Base-by-base conservation (phyloP, 2,113 vertebrate genomes). In the Daphoenositta chrysoptera region DNA sequence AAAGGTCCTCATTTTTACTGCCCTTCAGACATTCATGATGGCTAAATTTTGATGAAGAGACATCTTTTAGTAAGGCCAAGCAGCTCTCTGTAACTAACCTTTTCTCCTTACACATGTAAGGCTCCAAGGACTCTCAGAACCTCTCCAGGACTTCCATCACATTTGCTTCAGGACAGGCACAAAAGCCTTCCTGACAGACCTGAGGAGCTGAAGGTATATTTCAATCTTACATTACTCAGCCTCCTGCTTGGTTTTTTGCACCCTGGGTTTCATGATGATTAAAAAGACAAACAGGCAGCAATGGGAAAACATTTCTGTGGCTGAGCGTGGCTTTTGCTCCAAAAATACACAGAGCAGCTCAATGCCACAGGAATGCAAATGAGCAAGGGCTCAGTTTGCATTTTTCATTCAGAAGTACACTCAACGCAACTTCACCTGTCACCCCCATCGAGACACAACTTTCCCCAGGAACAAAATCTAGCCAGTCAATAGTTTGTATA, bases 251-350 rank as follows among this genome's bases (percentile, higher is more conserved):
- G 9, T 4, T 90, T 89, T 85, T 66, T 47, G 14, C 16, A 24
- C 11, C 3, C 42, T 45, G 23, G 11, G 6, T 61, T 71, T 40
- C 7, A 16, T 33, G 65, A 54, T 21, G 21, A 33, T 56, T 69
- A 31, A 77, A 94, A 93, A 81, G 24, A 19, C 20, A 92, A 87
- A 50, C 2, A 76, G 50, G 28, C 64, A 84, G 47, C 45, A 57
- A 30, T 27, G 33, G 40, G 57, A 87, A 82, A 83, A 80, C 47
- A 83, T 86, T 93, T 93, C 45, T 90, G 87, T 90, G 94, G 82
- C 47, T 83, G 33, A 91, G 42, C 88, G 87, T 58, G 94, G 93
- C 27, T 95, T 94, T 87, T 85, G 50, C 23, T 91, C 84, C 82
- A 87, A 88, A 96, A 95, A 88, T 94, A 91, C 13, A 21, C 66